These are phyloP conservation scores for Pristionchus mayeri DNA, from an alignment of 2,888 invertebrate species.

Conservation along the genomic window DNA sequence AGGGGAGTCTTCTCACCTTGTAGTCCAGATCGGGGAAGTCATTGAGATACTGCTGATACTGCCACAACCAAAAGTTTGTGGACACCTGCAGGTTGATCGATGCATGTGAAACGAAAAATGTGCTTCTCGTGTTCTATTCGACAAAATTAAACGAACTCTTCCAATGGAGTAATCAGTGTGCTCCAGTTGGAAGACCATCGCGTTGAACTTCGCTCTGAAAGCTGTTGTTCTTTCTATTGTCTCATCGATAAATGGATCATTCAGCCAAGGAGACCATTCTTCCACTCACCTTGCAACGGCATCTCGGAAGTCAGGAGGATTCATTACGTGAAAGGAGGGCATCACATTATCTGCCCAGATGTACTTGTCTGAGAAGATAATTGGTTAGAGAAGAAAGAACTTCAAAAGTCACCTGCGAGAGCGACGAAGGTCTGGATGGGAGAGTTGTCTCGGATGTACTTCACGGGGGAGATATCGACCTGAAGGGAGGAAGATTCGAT, in stretches of 20 bases:
- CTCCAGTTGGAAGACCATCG: constrained; percentile 73
- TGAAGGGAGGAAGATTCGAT: background rate
- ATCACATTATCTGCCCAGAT: constrained; percentile 76
- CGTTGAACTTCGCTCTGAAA: constrained; percentile 68
- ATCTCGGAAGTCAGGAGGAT: constrained; percentile 73
- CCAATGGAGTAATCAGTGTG: constrained; percentile 74
- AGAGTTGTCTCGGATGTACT: constrained; percentile 75
- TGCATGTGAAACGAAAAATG: background rate
- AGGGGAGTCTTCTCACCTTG: constrained; percentile 37
- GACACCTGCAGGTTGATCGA: constrained; percentile 63
- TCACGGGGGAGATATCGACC: constrained; percentile 75
- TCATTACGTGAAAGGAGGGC: constrained; percentile 75
- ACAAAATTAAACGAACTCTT: constrained; percentile 57
- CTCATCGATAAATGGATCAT: constrained; percentile 48
- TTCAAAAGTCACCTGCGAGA: constrained; percentile 67
- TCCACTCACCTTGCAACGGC: constrained; percentile 50
- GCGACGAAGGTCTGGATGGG: constrained; percentile 75
- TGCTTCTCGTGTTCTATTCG: background rate
- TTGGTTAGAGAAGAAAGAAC: background rate
- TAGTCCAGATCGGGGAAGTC: constrained; percentile 74
- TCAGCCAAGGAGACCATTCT: constrained; percentile 57
- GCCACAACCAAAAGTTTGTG: constrained; percentile 73
- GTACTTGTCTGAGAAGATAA: constrained; percentile 66
- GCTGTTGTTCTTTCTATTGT: too few species aligned
- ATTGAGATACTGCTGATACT: constrained; percentile 74